Base-by-base conservation (phyloP, 2,113 vertebrate genomes). In the Silurus asotus region DNA sequence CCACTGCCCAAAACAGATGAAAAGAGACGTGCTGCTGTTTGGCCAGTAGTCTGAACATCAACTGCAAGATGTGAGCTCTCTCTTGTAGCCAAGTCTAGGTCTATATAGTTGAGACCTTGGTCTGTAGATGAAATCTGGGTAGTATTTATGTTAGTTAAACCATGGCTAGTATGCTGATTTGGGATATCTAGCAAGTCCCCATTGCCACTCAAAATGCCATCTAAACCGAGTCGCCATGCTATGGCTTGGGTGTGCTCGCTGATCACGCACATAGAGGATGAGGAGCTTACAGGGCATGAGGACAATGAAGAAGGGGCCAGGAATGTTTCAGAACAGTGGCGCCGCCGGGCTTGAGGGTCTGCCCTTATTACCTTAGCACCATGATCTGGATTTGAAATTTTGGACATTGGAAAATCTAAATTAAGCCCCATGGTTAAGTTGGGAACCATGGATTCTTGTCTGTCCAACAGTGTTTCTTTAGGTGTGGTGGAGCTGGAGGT, bases 41-140 rank as follows among this genome's bases (percentile, higher is more conserved):
- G 94, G 87, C 77, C 87, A 70, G 91, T 85, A 45, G 89, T 87
- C 28, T 93, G 79, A 28, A 90, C 94, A 15, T 95, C 95, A 75
- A 91, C 86, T 19, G 82, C 87, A 23, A 91, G 49, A 6, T 93
- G 92, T 45, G 93, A 90, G 65, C 82, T 90, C 87, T 95, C 94
- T 86, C 94, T 95, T 90, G 91, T 94, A 88, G 89, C 95, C 90
- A 96, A 91, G 88, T 96, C 96, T 91, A 97, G 92, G 90, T 96
- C 95, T 51, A 96, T 93, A 55, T 96, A 97, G 89, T 96, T 96
- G 88, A 97, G 94, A 83, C 94, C 96, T 69, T 94, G 93, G 89
- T 96, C 95, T 23, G 89, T 78, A 69, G 92, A 91, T 2, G 87
- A 91, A 58, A 89, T 91, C 89, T 92, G 94, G 83, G 74, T 92